phyloP scores from a whole-genome alignment of 1,140 invertebrate genomes.

The Paraescarpia echinospica region DNA sequence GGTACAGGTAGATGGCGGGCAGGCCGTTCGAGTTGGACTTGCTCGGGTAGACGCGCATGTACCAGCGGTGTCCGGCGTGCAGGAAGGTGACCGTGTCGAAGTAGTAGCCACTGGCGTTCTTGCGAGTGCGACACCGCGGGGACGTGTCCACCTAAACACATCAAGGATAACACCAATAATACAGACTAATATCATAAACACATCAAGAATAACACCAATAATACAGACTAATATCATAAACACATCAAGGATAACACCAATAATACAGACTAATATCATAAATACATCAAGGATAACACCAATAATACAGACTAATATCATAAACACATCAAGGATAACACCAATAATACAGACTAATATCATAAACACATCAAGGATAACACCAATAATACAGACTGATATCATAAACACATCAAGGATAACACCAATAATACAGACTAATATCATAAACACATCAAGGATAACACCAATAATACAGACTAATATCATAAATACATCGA shows the following conservation, averaged over 20 bases:
- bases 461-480: too few species aligned
- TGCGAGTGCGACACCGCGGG: conserved; percentile 19
- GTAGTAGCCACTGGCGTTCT: conserved; percentile 30
- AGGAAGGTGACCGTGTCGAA: conserved; percentile 26
- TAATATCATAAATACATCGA: too few species aligned
- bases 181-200: neutral
- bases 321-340: too few species aligned
- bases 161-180: neutral
- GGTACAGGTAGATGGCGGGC: conserved; percentile 30
- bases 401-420: neutral
- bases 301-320: too few species aligned
- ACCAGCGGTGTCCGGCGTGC: conserved; percentile 28
- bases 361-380: neutral
- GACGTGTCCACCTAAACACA: conserved; percentile 22
- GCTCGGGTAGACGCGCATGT: conserved; percentile 26
- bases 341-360: too few species aligned
- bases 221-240: too few species aligned
- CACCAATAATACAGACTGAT: neutral
- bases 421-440: neutral
- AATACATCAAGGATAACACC: too few species aligned
- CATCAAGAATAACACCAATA: too few species aligned
- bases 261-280: too few species aligned
- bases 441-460: too few species aligned
- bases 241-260: too few species aligned
- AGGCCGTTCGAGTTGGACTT: conserved; percentile 29